A percentile compares a stretch with the other conserved stretches of the same genome.
Conservation (phyloP, 2,888 invertebrate genomes). For the Rotaria macrura region DNA sequence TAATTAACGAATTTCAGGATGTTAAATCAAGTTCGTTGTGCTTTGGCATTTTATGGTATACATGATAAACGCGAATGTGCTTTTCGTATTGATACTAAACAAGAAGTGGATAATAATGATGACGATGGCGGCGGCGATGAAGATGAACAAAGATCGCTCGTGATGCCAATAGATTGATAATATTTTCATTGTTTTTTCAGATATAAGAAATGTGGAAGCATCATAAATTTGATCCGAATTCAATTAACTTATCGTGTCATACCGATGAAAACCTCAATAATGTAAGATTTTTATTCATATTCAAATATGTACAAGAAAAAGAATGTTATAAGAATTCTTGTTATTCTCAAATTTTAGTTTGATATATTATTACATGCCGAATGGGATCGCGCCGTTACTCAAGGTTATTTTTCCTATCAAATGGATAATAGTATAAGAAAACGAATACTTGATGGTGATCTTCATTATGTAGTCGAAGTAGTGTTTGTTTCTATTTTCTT, state of each 20-base stretch:
- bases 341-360: background rate
- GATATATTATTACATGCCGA: background rate
- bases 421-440: background rate
- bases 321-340: background rate
- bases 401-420: background rate
- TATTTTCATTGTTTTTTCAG: background rate
- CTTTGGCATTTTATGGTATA: background rate
- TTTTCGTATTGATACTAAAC: background rate
- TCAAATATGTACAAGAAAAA: background rate
- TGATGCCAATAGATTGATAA: background rate
- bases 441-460: background rate
- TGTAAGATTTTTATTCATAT: background rate
- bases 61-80: slow-evolving; percentile 16
- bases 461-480: background rate
- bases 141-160: background rate
- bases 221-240: background rate
- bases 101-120: background rate
- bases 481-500: background rate
- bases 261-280: background rate
- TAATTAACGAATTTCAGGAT: too few relatives aligned
- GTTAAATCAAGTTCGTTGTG: slow-evolving; percentile 7
- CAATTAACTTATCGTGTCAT: background rate
- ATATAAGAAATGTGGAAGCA: background rate
- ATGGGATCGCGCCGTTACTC: background rate
- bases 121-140: background rate